Evolutionary conservation across 2,888 invertebrate genomes (phyloP), one percentile per base, ranked within the genome.

Genomic region (Gryllus longicercus): DNA sequence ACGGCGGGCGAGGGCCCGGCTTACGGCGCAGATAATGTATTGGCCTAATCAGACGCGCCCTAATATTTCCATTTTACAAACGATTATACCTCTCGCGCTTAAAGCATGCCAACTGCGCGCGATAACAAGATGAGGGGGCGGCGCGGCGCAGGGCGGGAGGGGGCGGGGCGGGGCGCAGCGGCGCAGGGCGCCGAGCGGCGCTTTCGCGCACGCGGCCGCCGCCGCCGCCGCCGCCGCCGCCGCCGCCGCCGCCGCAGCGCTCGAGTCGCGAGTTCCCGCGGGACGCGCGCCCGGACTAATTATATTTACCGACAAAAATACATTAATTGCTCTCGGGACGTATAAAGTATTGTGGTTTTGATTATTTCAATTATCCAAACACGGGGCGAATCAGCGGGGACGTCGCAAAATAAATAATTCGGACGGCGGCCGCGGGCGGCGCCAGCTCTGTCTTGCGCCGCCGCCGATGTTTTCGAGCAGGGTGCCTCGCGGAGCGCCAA

Each of bases 1-100:
- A 74, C 79, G 80, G 76, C 82, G 79, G 82, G 80, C 79, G 79
- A 81, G 79, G 74, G 77, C 82, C 77, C 63, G 81, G 81, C 81
- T 82, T 80, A 80, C 77, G 80, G 81, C 81, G 81, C 78, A 80
- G 80, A 81, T 82, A 82, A 82, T 82, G 82, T 79, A 81, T 82
- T 81, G 79, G 82, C 50, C 79, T 79, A 81, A 82, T 82, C 81
- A 82, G 78, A 78, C 79, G 12, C 74, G 21, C 80, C 51, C 78
- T 77, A 23, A 78, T 75, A 80, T 78, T 77, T 25, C 51, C 79
- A 50, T 76, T 79, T 77, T 50, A 38, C n/a, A 75, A 76, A 76
- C 80, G 80, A 80, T 79, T 77, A 50, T 77, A 77, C 50, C 49
- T 75, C 75, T 11, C 76, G 23, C 76, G 38, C 23, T 76, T 25